A percentile compares a stretch with the other conserved stretches of the same genome.
Conservation (phyloP, 2,888 invertebrate species). For the Leptura quadrifasciata region DNA sequence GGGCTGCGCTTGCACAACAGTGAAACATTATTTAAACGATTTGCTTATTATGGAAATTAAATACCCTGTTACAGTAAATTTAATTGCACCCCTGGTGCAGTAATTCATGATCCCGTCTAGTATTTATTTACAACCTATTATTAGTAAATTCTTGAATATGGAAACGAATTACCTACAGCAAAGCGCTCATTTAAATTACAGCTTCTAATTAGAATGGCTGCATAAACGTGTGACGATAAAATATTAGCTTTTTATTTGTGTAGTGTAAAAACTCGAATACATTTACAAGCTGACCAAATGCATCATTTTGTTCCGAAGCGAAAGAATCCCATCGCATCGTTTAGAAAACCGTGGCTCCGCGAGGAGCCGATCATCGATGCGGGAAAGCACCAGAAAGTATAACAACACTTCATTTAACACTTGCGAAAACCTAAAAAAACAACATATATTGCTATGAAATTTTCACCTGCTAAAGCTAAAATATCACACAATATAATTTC, state of each 20-base stretch:
- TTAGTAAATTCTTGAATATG: slow-evolving; percentile 1
- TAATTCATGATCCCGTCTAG: neutral
- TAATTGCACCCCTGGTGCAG: neutral
- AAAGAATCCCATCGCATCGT: too few species aligned
- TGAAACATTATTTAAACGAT: neutral
- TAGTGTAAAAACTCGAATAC: too few species aligned
- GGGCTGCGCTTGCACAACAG: neutral
- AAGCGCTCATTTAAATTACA: slow-evolving; percentile 1
- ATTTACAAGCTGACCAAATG: too few species aligned
- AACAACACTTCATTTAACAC: too few species aligned
- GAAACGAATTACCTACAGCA: neutral
- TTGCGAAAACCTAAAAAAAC: too few species aligned
- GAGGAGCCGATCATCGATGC: too few species aligned
- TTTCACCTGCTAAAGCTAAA: too few species aligned
- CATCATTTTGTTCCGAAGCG: too few species aligned
- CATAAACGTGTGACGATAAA: neutral
- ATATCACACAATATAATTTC: too few species aligned
- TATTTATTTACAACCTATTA: slow-evolving; percentile 1
- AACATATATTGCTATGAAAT: too few species aligned
- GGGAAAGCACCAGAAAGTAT: too few species aligned
- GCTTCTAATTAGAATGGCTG: neutral
- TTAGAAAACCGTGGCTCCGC: too few species aligned
- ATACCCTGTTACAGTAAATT: neutral
- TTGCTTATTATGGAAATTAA: neutral
- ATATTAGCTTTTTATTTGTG: neutral